Evolutionary conservation across 1,140 invertebrate genomes (phyloP).

Genomic region (Hydropsyche tenuis): DNA sequence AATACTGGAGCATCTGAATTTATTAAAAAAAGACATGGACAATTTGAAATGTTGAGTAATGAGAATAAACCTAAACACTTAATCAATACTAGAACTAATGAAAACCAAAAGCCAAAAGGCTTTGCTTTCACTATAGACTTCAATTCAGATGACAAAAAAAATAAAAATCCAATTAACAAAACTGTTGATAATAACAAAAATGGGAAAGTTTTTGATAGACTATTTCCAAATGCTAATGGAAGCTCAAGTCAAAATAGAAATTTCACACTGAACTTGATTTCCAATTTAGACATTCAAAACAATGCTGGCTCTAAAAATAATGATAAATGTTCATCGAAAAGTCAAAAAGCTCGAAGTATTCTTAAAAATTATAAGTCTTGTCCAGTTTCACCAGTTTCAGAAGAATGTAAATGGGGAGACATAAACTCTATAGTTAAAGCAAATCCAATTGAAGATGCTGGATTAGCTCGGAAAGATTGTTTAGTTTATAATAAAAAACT

Average conservation of each 20-base stretch:
- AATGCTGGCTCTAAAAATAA: constrained; percentile 35
- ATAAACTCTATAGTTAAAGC: constrained; percentile 47
- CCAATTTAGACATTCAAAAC: constrained; percentile 38
- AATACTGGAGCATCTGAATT: constrained; percentile 45
- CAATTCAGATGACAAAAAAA: constrained; percentile 43
- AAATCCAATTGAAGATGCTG: constrained; percentile 1
- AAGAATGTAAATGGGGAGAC: constrained; percentile 70
- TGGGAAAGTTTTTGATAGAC: constrained; percentile 59
- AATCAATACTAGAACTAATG: constrained; percentile 2
- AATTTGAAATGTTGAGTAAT: constrained; percentile 40
- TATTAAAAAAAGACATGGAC: constrained; percentile 45
- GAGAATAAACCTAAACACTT: constrained; percentile 31
- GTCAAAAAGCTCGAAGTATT: constrained; percentile 62
- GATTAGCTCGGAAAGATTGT: background rate
- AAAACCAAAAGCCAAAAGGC: constrained; percentile 33
- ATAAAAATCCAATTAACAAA: constrained; percentile 42
- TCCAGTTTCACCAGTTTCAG: constrained; percentile 71
- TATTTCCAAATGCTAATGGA: constrained; percentile 54
- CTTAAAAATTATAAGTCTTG: constrained; percentile 73
- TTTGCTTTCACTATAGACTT: constrained; percentile 58
- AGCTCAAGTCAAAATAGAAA: constrained; percentile 53
- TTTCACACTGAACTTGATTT: constrained; percentile 57
- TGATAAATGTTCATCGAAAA: constrained; percentile 33
- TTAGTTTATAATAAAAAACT: background rate
- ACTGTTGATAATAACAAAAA: constrained; percentile 24